Evolutionary conservation across 2,888 invertebrate genomes (phyloP), one percentile per base, ranked within the genome.

Genomic region (Sipha maydis): DNA sequence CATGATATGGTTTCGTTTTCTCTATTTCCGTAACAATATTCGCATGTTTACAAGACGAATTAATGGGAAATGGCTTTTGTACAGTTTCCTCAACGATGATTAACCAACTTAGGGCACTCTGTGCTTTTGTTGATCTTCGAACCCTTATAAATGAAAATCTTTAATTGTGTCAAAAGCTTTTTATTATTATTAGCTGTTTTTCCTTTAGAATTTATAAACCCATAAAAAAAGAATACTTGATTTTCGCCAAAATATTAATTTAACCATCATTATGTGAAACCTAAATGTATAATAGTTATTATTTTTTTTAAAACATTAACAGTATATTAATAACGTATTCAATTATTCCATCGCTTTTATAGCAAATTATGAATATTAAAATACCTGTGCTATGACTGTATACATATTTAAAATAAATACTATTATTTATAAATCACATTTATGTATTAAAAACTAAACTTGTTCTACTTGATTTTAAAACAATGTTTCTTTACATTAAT

Each of bases 151-250:
- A 88, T 88, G 80, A 88, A 88, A 88, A 88, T 71, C 86, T 88
- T 80, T 80, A 88, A 88, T 88, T 88, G 86, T 88, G 86, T 88
- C 86, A 88, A 88, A 88, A 88, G 86, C 86, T 88, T 88, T 88
- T 88, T 88, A 88, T 88, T 88, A 82, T 88, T 88, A 88, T 88
- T 86, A 86, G 86, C 86, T 73, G 69, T 86, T 85, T 86, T 75
- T 80, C 86, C 38, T 61, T 67, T 41, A 82, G 54, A 80, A 88
- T 80, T 88, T 73, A 80, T 88, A 88, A 88, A 88, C 86, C 86
- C 86, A 88, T 75, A 88, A 80, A 88, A 83, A 73, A 80, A 82
- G 31, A 75, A 88, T 67, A 75, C n/a, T 79, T 9, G 78, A 34
- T 54, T 86, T 88, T 80, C 67, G 19, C 67, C 77, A 67, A 77